These are phyloP conservation scores for Microctenopoma lineatum DNA, from an alignment of 2,797 vertebrate species.

Conservation along the genomic window DNA sequence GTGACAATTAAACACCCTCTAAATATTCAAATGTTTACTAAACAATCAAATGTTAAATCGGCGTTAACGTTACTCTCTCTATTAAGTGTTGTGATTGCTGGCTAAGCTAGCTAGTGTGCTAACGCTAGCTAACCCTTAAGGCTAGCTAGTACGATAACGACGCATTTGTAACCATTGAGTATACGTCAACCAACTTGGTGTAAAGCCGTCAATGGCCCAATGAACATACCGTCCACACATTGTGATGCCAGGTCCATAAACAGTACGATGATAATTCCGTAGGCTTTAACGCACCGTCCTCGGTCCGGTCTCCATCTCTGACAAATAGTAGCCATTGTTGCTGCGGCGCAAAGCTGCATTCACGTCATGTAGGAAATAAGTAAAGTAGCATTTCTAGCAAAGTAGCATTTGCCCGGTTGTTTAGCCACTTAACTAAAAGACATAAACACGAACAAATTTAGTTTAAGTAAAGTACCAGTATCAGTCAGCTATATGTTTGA, in stretches of 20 bases:
- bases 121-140: conserved; percentile 24
- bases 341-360: conserved; percentile 49
- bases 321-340: conserved; percentile 71
- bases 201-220: accelerated
- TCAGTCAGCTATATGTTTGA: not conserved
- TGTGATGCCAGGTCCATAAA: conserved; percentile 69
- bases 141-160: conserved; percentile 45
- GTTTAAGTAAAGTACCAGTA: not conserved
- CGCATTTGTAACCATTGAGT: not conserved
- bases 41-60: conserved; percentile 1
- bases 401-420: not conserved
- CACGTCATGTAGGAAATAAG: not conserved
- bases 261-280: conserved; percentile 69
- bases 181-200: accelerated
- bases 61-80: not conserved
- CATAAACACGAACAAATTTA: not conserved
- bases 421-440: not conserved
- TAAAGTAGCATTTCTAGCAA: too few species aligned
- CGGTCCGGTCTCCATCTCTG: conserved; percentile 70
- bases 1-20: not conserved
- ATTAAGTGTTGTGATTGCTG: conserved; percentile 7
- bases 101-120: not conserved
- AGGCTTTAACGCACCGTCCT: conserved; percentile 69
- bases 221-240: conserved; percentile 75
- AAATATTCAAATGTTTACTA: not conserved